Evolutionary conservation across 2,797 vertebrate genomes (phyloP).

Genomic region (Hyperoplus immaculatus): DNA sequence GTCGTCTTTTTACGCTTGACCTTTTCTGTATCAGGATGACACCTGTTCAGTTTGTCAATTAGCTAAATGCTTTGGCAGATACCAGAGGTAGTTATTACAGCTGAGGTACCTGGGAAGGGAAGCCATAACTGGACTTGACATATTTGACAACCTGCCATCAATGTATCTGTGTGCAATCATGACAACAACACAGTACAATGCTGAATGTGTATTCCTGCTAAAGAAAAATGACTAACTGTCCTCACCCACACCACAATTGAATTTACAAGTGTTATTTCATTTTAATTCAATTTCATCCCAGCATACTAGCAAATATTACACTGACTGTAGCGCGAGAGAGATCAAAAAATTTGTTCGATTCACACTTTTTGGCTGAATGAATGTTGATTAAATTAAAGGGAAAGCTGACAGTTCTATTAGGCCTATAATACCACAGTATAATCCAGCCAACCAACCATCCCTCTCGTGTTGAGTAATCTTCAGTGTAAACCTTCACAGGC

Average conservation of each 20-base stretch:
- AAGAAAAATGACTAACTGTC: neutral
- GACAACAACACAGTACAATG: neutral
- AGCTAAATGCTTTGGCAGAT: slow-evolving; percentile 34
- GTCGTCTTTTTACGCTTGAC: slow-evolving; percentile 23
- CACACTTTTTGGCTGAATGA: slow-evolving; percentile 39
- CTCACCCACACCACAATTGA: slow-evolving; percentile 22
- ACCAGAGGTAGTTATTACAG: slow-evolving; percentile 19
- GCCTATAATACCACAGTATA: slow-evolving; percentile 74
- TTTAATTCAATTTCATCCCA: slow-evolving; percentile 1
- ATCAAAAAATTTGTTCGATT: slow-evolving; percentile 50
- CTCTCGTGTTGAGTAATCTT: slow-evolving; percentile 79
- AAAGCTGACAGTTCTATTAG: slow-evolving; percentile 76
- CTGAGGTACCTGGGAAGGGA: slow-evolving; percentile 27
- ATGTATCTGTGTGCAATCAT: slow-evolving; percentile 19
- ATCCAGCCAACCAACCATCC: slow-evolving; percentile 76
- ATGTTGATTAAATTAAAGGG: slow-evolving; percentile 69
- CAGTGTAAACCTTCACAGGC: slow-evolving; percentile 79
- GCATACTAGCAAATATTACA: slow-evolving; percentile 2
- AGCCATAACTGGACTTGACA: slow-evolving; percentile 9
- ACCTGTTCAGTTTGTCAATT: slow-evolving; percentile 27
- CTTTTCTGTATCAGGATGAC: slow-evolving; percentile 14
- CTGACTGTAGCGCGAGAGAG: slow-evolving; percentile 19
- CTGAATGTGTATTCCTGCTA: slow-evolving; percentile 15
- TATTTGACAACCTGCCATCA: slow-evolving; percentile 11
- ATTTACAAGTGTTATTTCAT: slow-evolving; percentile 34